A percentile compares a stretch with the other conserved stretches of the same genome.
Conservation (phyloP, 2,113 vertebrate species). For the Buteo buteo region DNA sequence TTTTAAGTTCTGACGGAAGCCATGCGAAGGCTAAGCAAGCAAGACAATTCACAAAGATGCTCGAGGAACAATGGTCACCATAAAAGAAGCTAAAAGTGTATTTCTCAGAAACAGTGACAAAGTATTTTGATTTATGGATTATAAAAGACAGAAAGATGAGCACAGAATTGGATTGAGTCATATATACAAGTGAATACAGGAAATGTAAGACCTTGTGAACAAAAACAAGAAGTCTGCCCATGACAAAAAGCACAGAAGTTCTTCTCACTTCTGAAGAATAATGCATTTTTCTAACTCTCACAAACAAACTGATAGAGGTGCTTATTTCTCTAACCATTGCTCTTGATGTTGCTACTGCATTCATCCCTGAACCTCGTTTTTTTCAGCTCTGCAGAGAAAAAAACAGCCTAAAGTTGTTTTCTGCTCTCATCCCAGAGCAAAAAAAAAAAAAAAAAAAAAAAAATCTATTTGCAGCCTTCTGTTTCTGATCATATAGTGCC, state of each 20-base stretch:
- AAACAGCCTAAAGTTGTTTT: neutral
- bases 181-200: neutral
- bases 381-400: neutral
- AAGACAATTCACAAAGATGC: neutral
- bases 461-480: neutral
- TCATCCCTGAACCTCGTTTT: neutral
- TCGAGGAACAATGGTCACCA: neutral
- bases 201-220: neutral
- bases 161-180: neutral
- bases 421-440: neutral
- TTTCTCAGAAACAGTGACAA: neutral
- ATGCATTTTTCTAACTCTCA: neutral
- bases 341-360: neutral
- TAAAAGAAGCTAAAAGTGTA: neutral
- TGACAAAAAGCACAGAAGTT: neutral
- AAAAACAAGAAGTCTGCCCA: neutral
- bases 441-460: too few species aligned
- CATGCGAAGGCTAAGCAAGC: neutral
- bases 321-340: neutral
- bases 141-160: neutral
- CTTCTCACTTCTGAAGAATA: neutral
- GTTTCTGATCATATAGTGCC: slow-evolving; percentile 18
- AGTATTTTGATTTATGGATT: neutral
- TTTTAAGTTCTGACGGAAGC: neutral
- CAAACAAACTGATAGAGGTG: neutral